Base-by-base conservation (phyloP, 2,113 vertebrate species). In the Edolisoma coerulescens region DNA sequence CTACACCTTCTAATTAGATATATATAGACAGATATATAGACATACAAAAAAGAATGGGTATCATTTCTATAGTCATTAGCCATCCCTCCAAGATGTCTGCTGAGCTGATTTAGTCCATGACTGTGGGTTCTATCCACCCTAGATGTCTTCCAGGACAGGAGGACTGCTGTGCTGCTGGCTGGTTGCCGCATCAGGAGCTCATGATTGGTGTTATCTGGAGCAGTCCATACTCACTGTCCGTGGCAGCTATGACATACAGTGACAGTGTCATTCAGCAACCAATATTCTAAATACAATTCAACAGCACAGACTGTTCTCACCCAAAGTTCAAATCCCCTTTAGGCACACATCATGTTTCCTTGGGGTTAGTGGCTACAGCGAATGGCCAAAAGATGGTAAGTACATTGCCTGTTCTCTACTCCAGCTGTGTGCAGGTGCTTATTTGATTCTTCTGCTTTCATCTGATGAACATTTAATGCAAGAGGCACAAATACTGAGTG, bases 11-110 rank as follows among this genome's bases (percentile, higher is more conserved):
- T 13, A 45, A 39, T 33, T 27, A 35, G 16, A 57, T 4, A 11
- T 13, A 28, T 6, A 39, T 42, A 44, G 13, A 16, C 6, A 35
- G 3, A 37, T 32, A 42, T 1, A 44, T 16, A 65, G 1, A 61
- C 2, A 59, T 9, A 39, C 39, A 39, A n/a, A 42, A 59, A 57
- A n/a, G 7, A 69, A 69, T 18, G 35, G 39, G 11, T 23, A 33
- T 33, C 3, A 64, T 18, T 64, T 45, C 23, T 1, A 10, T 0
- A 64, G 18, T 9, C 22, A 64, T 0, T 14, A 0, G 33, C 14
- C 39, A 53, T 11, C 56, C 27, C 68, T 53, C 21, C 39, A 26
- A 11, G 56, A 9, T 14, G 13, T 37, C 39, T 53, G 37, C 2
- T 44, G 57, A 71, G 20, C 10, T 37, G 26, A 37, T 71, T 32